A percentile compares a stretch with the other conserved stretches of the same genome.
phyloP scores from a whole-genome alignment of 2,113 vertebrate genomes.

The Saguinus midas region DNA sequence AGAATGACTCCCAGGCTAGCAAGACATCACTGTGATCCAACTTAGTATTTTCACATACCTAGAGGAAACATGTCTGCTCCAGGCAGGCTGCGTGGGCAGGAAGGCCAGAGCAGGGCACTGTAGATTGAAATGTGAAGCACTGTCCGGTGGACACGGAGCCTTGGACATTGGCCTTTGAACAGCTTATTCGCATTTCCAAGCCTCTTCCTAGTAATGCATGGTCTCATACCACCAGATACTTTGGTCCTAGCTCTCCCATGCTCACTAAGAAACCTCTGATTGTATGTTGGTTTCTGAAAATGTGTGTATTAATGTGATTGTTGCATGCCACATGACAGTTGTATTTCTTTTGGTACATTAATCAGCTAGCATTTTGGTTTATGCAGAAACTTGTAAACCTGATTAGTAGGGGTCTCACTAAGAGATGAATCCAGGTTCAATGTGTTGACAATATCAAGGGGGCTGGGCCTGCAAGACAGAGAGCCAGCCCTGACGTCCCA shows the following conservation, averaged over 20 bases:
- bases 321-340: not conserved
- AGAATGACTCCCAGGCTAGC: not conserved
- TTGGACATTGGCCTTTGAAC: not conserved
- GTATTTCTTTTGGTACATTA: not conserved
- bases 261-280: not conserved
- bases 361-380: not conserved
- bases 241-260: not conserved
- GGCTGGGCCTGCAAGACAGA: not conserved
- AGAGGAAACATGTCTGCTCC: not conserved
- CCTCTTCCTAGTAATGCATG: not conserved
- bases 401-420: not conserved
- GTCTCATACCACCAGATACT: not conserved
- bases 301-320: not conserved
- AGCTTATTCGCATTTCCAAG: not conserved
- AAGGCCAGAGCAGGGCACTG: not conserved
- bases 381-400: not conserved
- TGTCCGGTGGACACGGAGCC: not conserved
- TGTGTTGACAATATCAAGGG: not conserved
- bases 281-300: not conserved
- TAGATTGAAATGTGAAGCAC: not conserved
- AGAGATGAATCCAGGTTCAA: not conserved
- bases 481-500: not conserved
- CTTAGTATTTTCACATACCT: not conserved
- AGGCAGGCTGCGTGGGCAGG: not conserved
- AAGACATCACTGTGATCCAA: not conserved